A percentile compares a stretch with the other conserved stretches of the same genome.
phyloP scores from a whole-genome alignment of 1,140 invertebrate genomes.

The Nebria ingens region DNA sequence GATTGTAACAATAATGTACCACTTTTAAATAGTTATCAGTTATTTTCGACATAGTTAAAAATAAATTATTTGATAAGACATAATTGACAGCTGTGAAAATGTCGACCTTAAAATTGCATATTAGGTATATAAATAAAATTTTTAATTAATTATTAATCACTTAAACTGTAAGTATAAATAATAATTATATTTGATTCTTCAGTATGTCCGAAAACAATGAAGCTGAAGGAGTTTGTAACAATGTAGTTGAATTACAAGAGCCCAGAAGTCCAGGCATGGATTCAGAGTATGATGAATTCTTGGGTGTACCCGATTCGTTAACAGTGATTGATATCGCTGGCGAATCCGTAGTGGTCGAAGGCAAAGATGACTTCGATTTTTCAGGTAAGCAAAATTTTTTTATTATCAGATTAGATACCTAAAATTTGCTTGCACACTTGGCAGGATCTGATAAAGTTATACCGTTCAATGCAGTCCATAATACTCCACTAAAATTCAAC shows the following conservation, averaged over 20 bases:
- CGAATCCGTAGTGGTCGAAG: conserved; percentile 36
- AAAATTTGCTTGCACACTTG: too few species aligned
- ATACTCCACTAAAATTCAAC: conserved; percentile 56
- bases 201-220: not conserved
- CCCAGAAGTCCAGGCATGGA: conserved; percentile 30
- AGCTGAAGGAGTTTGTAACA: not conserved
- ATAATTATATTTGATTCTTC: not conserved
- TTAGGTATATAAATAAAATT: too few species aligned
- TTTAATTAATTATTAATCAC: too few species aligned
- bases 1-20: too few species aligned
- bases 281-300: conserved; percentile 50
- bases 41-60: too few species aligned
- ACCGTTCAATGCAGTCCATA: conserved; percentile 56
- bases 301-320: conserved; percentile 47
- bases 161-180: too few species aligned
- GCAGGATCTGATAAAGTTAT: conserved; percentile 32
- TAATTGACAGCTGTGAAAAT: too few species aligned
- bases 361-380: conserved; percentile 29
- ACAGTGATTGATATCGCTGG: conserved; percentile 42
- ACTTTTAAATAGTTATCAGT: too few species aligned
- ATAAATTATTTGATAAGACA: too few species aligned
- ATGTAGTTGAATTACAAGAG: not conserved
- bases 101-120: too few species aligned
- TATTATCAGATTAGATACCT: not conserved
- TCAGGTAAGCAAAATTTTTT: conserved; percentile 21